Evolutionary conservation across 2,888 invertebrate species (phyloP), one percentile per base, ranked within the genome.

Genomic region (Stenchaetothrips biformis): DNA sequence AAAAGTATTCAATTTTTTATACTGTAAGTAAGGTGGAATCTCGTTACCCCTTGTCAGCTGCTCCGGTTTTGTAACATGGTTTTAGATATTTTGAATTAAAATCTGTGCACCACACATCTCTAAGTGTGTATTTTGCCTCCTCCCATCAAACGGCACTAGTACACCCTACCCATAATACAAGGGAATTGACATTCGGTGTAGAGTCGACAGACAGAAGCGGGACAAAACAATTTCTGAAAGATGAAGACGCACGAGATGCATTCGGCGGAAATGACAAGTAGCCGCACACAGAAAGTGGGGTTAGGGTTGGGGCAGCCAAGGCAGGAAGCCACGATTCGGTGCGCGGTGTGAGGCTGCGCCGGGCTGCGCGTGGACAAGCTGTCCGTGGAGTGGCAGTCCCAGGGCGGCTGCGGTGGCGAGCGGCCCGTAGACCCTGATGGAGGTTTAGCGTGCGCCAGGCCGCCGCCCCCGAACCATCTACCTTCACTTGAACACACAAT

Each of bases 301-400:
- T 2, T 4, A 37, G 37, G 37, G 37, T 4, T 37, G 37, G 37
- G 37, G 37, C 2, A 1, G 53, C 13, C 13, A 18, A 53, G 53
- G 8, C 21, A 74, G 67, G 67, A 74, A 21, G 25, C 25, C 1
- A 7, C 67, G 67, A 74, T 74, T 74, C 25, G 67, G 25, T 25
- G 9, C 67, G 67, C 67, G 67, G 67, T 25, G 67, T 74, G 67
- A 11, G 67, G 67, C 67, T 74, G 67, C 6, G 21, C 78, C 79
- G 80, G 62, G 27, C 37, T 47, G 49, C 80, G 79, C 78, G 77
- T 49, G 82, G 81, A 82, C 83, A 81, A 81, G 37, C 37, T 37
- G 37, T 37, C 37, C 37, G 4, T 1, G 37, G 37, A 37, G n/a
- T n/a, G n/a, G n/a, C n/a, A n/a, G 37, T 37, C 37, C 37, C 4